Conservation (phyloP, 2,797 vertebrate genomes). For the Ciconia nigra region DNA sequence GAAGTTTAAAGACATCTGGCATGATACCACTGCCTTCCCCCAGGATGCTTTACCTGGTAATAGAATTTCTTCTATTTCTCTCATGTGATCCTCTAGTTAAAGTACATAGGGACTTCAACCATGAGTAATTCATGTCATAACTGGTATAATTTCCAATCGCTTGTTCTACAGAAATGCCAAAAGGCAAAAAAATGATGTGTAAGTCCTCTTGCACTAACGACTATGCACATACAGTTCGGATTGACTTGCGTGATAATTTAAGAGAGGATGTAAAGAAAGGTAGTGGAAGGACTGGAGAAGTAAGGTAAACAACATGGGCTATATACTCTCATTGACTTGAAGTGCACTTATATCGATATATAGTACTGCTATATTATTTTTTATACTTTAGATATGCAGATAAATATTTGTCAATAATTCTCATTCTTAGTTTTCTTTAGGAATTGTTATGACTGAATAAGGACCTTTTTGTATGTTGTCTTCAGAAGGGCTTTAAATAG, state of each 20-base stretch:
- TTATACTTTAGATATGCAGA: not conserved
- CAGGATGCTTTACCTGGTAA: not conserved
- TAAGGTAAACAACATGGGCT: not conserved
- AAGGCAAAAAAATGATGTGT: not conserved
- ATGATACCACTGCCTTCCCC: not conserved
- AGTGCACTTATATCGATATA: not conserved
- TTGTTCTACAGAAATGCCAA: not conserved
- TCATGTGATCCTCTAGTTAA: not conserved
- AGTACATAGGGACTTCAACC: not conserved
- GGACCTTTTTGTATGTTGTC: accelerated
- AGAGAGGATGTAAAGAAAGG: not conserved
- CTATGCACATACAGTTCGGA: too few species aligned
- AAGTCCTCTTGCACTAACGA: not conserved
- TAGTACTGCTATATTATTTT: not conserved
- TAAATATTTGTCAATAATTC: not conserved
- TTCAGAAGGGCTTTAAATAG: not conserved
- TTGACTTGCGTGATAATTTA: not conserved
- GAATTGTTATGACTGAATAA: not conserved
- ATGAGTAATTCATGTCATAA: not conserved
- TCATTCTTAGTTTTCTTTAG: not conserved
- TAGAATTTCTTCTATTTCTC: not conserved
- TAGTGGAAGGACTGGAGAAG: not conserved
- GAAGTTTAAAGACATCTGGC: not conserved
- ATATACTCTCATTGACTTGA: not conserved
- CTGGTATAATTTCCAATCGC: not conserved